phyloP scores from a whole-genome alignment of 1,140 invertebrate genomes.

The Camponotus vicinus region DNA sequence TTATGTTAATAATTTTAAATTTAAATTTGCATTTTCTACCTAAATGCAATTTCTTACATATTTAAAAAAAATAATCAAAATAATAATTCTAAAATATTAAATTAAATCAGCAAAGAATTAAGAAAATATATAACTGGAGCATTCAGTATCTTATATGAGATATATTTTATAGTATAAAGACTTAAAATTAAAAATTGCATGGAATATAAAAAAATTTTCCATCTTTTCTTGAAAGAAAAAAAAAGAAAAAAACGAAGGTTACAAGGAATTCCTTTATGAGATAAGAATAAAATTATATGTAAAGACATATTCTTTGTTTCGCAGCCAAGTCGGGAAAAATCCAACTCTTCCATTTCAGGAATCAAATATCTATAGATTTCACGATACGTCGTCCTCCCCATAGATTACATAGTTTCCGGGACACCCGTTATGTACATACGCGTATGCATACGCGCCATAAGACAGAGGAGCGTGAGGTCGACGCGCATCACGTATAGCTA shows the following conservation, averaged over 20 bases:
- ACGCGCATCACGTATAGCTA: conserved; percentile 75
- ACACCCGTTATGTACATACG: not conserved
- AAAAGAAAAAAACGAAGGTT: not conserved
- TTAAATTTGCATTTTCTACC: not conserved
- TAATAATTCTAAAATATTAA: not conserved
- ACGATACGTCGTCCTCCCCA: not conserved
- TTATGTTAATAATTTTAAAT: not conserved
- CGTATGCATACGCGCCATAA: conserved; percentile 15
- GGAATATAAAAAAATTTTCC: not conserved
- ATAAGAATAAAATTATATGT: not conserved
- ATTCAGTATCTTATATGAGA: not conserved
- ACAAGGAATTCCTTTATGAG: not conserved
- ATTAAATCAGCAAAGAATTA: not conserved
- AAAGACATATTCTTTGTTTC: not conserved
- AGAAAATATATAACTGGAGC: not conserved
- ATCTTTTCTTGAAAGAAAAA: no score
- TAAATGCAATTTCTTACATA: not conserved
- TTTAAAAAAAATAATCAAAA: not conserved
- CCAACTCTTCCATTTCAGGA: not conserved
- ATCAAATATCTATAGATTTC: conserved; percentile 7
- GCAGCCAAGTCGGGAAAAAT: not conserved
- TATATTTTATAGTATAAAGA: not conserved
- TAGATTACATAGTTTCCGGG: conserved; percentile 6
- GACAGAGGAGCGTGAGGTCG: conserved; percentile 61
- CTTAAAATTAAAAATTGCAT: not conserved